Conservation (phyloP, 2,797 vertebrate genomes). For the Malurus leucopterus region DNA sequence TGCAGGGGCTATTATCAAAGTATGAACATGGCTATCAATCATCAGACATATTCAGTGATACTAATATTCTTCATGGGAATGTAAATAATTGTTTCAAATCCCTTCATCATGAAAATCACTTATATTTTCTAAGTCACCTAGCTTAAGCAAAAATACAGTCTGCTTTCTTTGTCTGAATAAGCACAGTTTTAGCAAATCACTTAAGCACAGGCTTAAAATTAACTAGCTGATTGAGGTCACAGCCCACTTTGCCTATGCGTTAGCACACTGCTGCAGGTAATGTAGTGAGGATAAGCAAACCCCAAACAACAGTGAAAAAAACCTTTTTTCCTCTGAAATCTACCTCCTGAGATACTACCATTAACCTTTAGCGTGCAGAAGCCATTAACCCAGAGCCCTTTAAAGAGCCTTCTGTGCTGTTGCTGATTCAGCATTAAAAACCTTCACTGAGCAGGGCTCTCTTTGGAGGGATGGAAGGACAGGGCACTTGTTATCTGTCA, state of each 20-base stretch:
- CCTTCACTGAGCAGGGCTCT: not conserved
- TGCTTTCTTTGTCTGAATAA: slow-evolving; percentile 35
- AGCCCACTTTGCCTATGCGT: not conserved
- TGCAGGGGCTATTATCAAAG: not conserved
- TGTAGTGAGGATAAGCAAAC: not conserved
- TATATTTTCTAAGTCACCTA: not conserved
- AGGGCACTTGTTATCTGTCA: not conserved
- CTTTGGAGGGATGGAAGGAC: not conserved
- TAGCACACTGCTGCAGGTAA: slow-evolving; percentile 28
- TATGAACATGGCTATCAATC: not conserved
- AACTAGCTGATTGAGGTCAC: slow-evolving; percentile 54
- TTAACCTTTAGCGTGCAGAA: not conserved
- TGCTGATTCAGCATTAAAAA: not conserved
- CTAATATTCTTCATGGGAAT: not conserved
- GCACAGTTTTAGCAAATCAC: slow-evolving; percentile 33
- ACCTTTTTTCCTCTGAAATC: not conserved
- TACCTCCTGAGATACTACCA: not conserved
- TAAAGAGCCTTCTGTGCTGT: not conserved
- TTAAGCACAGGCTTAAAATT: slow-evolving; percentile 31
- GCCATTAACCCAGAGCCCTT: not conserved
- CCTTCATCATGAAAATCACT: not conserved
- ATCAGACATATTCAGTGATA: not conserved
- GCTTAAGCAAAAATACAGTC: not conserved
- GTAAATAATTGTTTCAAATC: not conserved
- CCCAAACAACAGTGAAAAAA: not conserved